A percentile compares a stretch with the other conserved stretches of the same genome.
These are phyloP conservation scores for Nesoenas mayeri DNA, from an alignment of 2,113 vertebrate species.

Conservation along the genomic window DNA sequence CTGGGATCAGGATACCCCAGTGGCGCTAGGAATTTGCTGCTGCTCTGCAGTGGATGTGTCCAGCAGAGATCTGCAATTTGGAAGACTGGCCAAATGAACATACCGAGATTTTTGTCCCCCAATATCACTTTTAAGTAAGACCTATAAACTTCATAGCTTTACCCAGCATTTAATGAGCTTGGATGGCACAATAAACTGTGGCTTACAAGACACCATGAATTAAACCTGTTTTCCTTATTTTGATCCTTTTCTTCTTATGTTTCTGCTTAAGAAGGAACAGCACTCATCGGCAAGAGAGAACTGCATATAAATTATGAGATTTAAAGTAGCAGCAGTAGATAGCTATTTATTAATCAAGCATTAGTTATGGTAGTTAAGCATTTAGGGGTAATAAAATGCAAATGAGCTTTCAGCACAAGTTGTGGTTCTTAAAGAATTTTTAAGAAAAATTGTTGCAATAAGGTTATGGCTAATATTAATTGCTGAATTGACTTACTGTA, in stretches of 20 bases:
- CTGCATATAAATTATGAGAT: background rate
- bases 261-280: background rate
- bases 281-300: background rate
- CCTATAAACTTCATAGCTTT: background rate
- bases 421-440: slow-evolving; percentile 59
- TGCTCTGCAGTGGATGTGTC: background rate
- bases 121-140: background rate
- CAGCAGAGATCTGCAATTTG: background rate
- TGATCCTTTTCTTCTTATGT: background rate
- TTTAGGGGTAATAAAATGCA: slow-evolving; percentile 76
- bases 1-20: background rate
- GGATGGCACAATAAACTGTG: background rate
- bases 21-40: background rate
- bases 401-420: slow-evolving; percentile 63
- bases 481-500: slow-evolving; percentile 72
- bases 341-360: slow-evolving; percentile 67
- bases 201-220: background rate
- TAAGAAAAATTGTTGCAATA: slow-evolving; percentile 69
- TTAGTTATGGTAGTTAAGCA: slow-evolving; percentile 74
- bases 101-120: background rate
- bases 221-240: background rate
- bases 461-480: slow-evolving; percentile 80
- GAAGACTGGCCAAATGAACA: background rate
- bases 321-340: slow-evolving; percentile 37
- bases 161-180: background rate